Percentiles rank a stretch among this genome's conserved stretches.
These are phyloP conservation scores for Cheilosia urbana DNA, from an alignment of 2,888 invertebrate genomes.

Conservation along the genomic window DNA sequence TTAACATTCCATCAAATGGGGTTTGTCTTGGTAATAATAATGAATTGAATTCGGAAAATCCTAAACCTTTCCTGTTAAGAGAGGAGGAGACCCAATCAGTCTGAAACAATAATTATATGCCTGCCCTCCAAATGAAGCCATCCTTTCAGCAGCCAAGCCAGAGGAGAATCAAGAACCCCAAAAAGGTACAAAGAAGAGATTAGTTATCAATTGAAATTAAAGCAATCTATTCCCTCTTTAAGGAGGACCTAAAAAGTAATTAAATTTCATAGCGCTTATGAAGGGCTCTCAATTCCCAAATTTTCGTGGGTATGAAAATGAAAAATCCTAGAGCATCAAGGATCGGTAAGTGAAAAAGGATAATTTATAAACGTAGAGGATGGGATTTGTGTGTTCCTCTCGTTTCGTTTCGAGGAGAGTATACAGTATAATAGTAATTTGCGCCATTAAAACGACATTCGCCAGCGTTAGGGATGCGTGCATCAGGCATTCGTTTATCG, in stretches of 20 bases:
- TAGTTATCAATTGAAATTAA: slow-evolving; percentile 18
- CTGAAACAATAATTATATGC: slow-evolving; percentile 22
- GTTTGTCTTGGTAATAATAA: slow-evolving; percentile 6
- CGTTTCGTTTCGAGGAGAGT: slow-evolving; percentile 33
- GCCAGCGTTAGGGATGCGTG: slow-evolving; percentile 44
- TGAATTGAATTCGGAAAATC: slow-evolving; percentile 23
- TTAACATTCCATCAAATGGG: neutral
- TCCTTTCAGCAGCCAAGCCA: slow-evolving; percentile 12
- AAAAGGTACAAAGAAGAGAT: slow-evolving; percentile 14
- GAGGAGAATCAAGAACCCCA: neutral
- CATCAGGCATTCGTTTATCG: slow-evolving; percentile 41
- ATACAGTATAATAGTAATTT: slow-evolving; percentile 16
- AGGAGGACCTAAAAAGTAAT: slow-evolving; percentile 29
- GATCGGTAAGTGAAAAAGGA: slow-evolving; percentile 38
- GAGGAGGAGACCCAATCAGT: slow-evolving; percentile 30
- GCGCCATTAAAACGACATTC: slow-evolving; percentile 52
- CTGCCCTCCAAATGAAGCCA: slow-evolving; percentile 25
- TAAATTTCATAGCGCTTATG: slow-evolving; percentile 39
- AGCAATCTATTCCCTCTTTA: slow-evolving; percentile 9
- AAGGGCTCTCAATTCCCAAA: slow-evolving; percentile 1
- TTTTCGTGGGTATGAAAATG: slow-evolving; percentile 12
- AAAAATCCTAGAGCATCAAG: slow-evolving; percentile 14
- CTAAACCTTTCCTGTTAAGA: slow-evolving; percentile 6
- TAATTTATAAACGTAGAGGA: neutral
- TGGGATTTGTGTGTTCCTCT: neutral